Conservation (phyloP, 2,797 vertebrate genomes). For the Leontopithecus rosalia region DNA sequence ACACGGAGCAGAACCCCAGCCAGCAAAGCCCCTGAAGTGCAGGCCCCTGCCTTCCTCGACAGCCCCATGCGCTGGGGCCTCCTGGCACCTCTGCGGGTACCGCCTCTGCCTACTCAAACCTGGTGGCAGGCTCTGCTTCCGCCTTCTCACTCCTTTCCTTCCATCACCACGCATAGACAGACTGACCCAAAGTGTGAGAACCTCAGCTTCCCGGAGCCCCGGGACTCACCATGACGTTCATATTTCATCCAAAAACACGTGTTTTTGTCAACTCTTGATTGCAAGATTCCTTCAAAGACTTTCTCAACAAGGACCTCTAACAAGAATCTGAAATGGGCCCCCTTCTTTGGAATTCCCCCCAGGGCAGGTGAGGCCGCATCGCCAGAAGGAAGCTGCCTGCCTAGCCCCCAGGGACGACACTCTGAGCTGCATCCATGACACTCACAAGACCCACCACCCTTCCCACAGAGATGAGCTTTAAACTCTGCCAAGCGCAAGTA, state of each 20-base stretch:
- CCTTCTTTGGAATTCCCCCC: no score
- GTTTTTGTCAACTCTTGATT: no score
- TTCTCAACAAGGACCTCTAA: background rate
- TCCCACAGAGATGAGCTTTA: background rate
- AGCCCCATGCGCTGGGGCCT: background rate
- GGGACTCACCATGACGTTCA: accelerated
- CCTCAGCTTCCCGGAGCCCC: background rate
- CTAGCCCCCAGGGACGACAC: background rate
- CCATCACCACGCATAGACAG: no score
- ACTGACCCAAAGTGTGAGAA: no score
- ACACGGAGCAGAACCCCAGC: background rate
- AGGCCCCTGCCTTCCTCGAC: background rate
- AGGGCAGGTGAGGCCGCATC: accelerated
- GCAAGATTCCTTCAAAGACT: background rate
- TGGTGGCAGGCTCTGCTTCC: background rate
- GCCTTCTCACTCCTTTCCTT: background rate
- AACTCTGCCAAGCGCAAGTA: background rate
- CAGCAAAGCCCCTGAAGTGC: background rate
- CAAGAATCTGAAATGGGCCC: background rate
- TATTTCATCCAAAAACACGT: accelerated
- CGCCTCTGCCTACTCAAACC: background rate
- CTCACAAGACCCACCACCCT: background rate
- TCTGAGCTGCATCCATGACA: accelerated
- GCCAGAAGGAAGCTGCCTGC: background rate
- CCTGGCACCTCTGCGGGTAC: background rate